These are phyloP conservation scores for Mimachlamys varia DNA, from an alignment of 2,888 invertebrate species.

Conservation along the genomic window DNA sequence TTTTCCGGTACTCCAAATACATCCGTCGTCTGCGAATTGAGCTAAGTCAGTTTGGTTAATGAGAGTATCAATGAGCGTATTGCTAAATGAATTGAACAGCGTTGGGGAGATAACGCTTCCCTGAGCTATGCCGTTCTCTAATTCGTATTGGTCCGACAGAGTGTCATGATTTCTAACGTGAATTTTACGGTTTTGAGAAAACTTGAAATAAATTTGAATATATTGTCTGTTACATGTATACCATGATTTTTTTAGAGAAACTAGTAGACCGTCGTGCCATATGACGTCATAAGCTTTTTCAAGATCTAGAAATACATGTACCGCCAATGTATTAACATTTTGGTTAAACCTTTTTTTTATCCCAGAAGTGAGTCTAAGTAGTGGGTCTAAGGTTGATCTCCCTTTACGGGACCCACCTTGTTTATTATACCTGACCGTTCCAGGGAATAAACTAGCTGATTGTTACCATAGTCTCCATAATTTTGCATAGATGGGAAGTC, in stretches of 20 bases:
- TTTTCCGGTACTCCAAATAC: neutral
- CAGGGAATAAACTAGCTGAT: neutral
- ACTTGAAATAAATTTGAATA: neutral
- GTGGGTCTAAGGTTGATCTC: neutral
- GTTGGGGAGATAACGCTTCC: neutral
- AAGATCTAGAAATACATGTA: neutral
- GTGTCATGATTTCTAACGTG: neutral
- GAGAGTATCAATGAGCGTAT: neutral
- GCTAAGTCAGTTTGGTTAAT: neutral
- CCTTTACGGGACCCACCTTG: neutral
- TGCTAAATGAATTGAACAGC: neutral
- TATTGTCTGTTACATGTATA: neutral
- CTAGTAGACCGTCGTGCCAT: neutral
- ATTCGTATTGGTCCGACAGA: neutral
- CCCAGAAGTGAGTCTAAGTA: no score
- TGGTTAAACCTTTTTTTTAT: neutral
- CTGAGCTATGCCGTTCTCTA: neutral
- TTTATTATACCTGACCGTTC: neutral
- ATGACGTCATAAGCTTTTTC: no score
- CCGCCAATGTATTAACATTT: neutral
- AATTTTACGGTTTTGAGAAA: no score
- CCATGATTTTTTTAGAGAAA: neutral
- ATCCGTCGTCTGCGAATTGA: neutral
- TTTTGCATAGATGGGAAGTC: no score
- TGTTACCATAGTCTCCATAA: conserved; percentile 40